Conservation (phyloP, 2,113 vertebrate species). For the Aspiorhynchus laticeps region DNA sequence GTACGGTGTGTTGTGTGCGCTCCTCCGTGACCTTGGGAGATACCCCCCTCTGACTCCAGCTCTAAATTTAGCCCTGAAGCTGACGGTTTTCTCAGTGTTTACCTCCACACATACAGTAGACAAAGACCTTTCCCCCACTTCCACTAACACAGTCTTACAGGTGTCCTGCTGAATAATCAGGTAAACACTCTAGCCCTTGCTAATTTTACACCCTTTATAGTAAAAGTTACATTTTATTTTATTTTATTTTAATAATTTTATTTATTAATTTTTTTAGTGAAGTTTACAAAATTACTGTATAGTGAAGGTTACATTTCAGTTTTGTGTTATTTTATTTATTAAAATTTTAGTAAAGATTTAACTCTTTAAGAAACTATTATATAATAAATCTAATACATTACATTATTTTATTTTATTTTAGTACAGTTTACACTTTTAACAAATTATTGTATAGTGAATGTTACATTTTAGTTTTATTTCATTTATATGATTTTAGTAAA, state of each 20-base stretch:
- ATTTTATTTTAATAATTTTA: not conserved
- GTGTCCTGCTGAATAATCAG: not conserved
- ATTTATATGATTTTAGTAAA: no score
- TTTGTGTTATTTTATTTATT: not conserved
- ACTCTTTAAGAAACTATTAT: not conserved
- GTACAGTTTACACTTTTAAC: not conserved
- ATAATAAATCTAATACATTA: no score
- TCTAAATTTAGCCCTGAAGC: slow-evolving; percentile 39
- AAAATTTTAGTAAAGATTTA: not conserved
- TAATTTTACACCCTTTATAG: not conserved
- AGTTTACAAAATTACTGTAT: not conserved
- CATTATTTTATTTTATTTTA: not conserved
- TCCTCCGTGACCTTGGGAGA: slow-evolving; percentile 6
- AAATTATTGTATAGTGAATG: not conserved
- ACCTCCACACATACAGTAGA: not conserved
- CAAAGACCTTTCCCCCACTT: slow-evolving; percentile 25
- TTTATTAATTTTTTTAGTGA: not conserved
- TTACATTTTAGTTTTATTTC: no score
- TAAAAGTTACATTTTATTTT: not conserved
- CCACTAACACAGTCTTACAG: not conserved
- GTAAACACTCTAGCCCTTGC: not conserved
- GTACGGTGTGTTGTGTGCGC: not conserved
- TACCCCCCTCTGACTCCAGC: slow-evolving; percentile 35
- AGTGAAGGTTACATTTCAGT: not conserved
- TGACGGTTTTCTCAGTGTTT: slow-evolving; percentile 14